phyloP scores from a whole-genome alignment of 2,888 invertebrate genomes.

The Microdon myrmicae region DNA sequence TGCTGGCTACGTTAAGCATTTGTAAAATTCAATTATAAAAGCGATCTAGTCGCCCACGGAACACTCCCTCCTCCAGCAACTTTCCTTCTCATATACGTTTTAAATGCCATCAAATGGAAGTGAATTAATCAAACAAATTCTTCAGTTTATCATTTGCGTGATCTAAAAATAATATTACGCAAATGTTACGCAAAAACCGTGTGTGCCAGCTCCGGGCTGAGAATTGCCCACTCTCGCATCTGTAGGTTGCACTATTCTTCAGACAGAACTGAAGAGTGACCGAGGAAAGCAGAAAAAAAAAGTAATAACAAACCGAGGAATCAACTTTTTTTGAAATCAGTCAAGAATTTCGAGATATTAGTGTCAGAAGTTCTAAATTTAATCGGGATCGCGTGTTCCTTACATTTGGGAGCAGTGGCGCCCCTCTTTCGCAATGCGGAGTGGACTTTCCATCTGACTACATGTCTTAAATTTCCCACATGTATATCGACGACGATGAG shows the following conservation, averaged over 20 bases:
- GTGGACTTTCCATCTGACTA: too few species aligned
- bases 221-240: constrained; percentile 6
- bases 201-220: constrained; percentile 1
- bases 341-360: constrained; percentile 33
- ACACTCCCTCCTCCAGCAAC: too few species aligned
- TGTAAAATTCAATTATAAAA: too few species aligned
- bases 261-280: too few species aligned
- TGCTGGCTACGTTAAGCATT: too few species aligned
- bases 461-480: constrained; percentile 42
- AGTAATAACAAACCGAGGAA: neutral
- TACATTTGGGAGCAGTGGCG: too few species aligned
- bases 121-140: constrained; percentile 29
- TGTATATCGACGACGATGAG: constrained; percentile 18
- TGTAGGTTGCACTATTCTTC: too few species aligned
- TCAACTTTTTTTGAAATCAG: constrained; percentile 3
- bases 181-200: constrained; percentile 4
- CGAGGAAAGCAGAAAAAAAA: constrained; percentile 4
- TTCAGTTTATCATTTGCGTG: neutral
- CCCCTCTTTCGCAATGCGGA: neutral
- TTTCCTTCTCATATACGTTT: too few species aligned
- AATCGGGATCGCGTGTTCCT: constrained; percentile 15
- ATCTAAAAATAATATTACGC: constrained; percentile 18
- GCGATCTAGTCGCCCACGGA: too few species aligned
- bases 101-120: too few species aligned
- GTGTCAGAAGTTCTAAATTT: constrained; percentile 43